Conservation (phyloP, 2,888 invertebrate species). For the Caenorhabditis imperialis region DNA sequence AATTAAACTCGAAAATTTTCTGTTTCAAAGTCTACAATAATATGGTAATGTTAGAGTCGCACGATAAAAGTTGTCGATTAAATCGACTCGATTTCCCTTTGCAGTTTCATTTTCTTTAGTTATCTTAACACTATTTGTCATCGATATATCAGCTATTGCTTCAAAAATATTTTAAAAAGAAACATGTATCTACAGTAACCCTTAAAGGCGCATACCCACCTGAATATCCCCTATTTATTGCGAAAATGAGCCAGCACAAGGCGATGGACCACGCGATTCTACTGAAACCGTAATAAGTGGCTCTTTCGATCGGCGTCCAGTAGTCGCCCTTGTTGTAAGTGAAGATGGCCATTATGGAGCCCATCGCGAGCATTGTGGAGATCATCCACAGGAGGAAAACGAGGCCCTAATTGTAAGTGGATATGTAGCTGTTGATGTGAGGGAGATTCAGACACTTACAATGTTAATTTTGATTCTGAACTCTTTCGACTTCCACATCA, state of each 20-base stretch:
- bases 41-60: too few relatives aligned
- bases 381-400: slow-evolving; percentile 40
- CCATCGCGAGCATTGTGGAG: slow-evolving; percentile 28
- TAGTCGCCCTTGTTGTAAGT: slow-evolving; percentile 41
- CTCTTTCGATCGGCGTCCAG: slow-evolving; percentile 28
- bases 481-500: slow-evolving; percentile 70
- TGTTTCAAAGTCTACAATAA: too few relatives aligned
- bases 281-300: slow-evolving; percentile 53
- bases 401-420: slow-evolving; percentile 16
- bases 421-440: background rate
- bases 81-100: too few relatives aligned
- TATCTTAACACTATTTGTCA: too few relatives aligned
- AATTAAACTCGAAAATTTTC: too few relatives aligned
- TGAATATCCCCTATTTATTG: slow-evolving; percentile 66
- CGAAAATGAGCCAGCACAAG: slow-evolving; percentile 79
- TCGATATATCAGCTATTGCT: too few relatives aligned
- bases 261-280: slow-evolving; percentile 79
- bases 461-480: slow-evolving; percentile 28
- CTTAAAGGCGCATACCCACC: slow-evolving; percentile 17
- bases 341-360: slow-evolving; percentile 37
- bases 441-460: slow-evolving; percentile 10
- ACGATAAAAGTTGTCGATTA: too few relatives aligned
- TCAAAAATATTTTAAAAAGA: too few relatives aligned
- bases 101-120: too few relatives aligned
- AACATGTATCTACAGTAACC: too few relatives aligned